Conservation (phyloP, 2,888 invertebrate genomes). For the Mactromeris polynyma region DNA sequence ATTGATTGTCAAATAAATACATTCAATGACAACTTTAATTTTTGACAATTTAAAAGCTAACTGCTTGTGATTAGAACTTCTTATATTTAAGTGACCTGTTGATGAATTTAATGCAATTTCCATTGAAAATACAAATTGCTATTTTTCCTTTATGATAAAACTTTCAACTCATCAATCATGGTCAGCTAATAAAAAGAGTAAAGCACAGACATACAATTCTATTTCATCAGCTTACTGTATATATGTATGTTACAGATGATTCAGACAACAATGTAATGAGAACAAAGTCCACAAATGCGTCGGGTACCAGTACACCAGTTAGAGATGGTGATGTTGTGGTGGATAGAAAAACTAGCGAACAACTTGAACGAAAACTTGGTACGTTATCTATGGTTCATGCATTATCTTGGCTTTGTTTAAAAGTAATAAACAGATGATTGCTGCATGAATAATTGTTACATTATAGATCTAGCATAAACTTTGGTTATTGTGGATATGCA, state of each 20-base stretch:
- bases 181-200: no score
- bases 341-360: constrained; percentile 52
- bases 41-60: no score
- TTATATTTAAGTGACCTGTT: no score
- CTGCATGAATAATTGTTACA: not conserved
- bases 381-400: not conserved
- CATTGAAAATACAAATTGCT: no score
- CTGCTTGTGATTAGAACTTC: no score
- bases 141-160: no score
- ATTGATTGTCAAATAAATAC: no score
- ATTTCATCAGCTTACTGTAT: not conserved
- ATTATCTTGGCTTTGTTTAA: not conserved
- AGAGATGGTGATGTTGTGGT: constrained; percentile 26
- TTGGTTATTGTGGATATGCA: no score
- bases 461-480: not conserved
- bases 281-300: constrained; percentile 35
- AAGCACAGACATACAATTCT: no score
- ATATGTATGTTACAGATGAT: constrained; percentile 11
- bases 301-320: constrained; percentile 55
- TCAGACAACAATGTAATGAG: constrained; percentile 32
- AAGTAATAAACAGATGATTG: not conserved
- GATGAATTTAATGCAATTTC: no score
- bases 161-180: no score
- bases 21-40: no score
- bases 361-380: constrained; percentile 59